A percentile compares a stretch with the other conserved stretches of the same genome.
Conservation (phyloP, 2,113 vertebrate genomes). For the Cinclus mexicanus region DNA sequence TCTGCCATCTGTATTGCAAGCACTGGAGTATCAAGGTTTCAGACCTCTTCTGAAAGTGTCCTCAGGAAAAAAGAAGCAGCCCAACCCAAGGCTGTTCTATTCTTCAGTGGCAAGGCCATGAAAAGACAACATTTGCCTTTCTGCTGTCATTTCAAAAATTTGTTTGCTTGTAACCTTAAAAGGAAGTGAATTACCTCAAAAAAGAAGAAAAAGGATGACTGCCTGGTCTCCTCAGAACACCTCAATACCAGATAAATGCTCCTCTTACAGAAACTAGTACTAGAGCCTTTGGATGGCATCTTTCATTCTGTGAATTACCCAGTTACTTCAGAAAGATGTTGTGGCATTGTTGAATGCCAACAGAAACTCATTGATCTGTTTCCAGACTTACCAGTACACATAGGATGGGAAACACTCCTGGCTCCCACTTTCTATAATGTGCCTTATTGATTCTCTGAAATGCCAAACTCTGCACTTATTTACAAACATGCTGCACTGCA, state of each 20-base stretch:
- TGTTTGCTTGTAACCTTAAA: conserved; percentile 1
- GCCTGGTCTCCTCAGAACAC: background rate
- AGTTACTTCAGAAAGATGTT: conserved; percentile 30
- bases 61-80: background rate
- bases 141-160: conserved; percentile 16
- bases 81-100: background rate
- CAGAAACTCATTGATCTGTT: conserved; percentile 43
- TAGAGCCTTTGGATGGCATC: background rate
- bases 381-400: conserved; percentile 7
- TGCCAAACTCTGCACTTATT: conserved; percentile 3
- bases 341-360: conserved; percentile 1
- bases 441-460: conserved; percentile 24
- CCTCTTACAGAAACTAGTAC: background rate
- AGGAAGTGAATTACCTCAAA: background rate
- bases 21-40: background rate
- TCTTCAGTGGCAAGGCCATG: background rate
- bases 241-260: background rate
- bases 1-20: background rate
- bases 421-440: background rate
- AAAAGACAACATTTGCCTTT: conserved; percentile 9
- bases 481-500: background rate
- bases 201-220: background rate
- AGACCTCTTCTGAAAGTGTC: background rate
- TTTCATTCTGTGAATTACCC: conserved; percentile 23
- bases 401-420: conserved; percentile 19